Conservation (phyloP, 37 sponge, comb jelly and placozoan species). For the Lycopodina hypogea region DNA sequence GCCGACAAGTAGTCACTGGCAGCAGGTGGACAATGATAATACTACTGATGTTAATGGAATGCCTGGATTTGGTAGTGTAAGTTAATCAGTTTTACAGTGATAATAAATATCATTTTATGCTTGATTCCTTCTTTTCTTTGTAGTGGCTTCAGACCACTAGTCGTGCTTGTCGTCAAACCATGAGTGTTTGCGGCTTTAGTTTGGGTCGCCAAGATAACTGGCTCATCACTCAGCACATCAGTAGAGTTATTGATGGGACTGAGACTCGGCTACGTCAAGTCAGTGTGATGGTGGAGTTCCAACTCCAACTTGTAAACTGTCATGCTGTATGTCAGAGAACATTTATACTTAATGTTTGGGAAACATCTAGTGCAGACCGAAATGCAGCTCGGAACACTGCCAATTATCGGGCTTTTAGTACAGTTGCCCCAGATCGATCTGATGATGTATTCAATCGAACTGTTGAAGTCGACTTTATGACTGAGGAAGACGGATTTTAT, state of each 20-base stretch:
- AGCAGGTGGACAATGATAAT: conserved; percentile 26
- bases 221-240: conserved; percentile 43
- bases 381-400: conserved; percentile 14
- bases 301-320: not conserved
- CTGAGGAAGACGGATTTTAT: conserved; percentile 17
- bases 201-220: conserved; percentile 20
- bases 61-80: not conserved
- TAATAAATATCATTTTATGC: no score
- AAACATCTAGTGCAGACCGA: conserved; percentile 7
- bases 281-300: conserved; percentile 5
- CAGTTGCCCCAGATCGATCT: not conserved
- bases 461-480: not conserved
- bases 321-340: not conserved
- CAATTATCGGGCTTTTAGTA: conserved; percentile 1
- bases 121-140: not conserved
- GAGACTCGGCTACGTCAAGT: conserved; percentile 13
- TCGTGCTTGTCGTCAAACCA: not conserved
- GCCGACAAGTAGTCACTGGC: not conserved
- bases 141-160: conserved; percentile 20
- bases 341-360: not conserved
- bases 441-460: not conserved
- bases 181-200: conserved; percentile 3
- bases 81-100: no score
- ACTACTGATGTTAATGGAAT: not conserved
- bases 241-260: conserved; percentile 21